Conservation (phyloP, 2,888 invertebrate species). For the Noctua janthina region DNA sequence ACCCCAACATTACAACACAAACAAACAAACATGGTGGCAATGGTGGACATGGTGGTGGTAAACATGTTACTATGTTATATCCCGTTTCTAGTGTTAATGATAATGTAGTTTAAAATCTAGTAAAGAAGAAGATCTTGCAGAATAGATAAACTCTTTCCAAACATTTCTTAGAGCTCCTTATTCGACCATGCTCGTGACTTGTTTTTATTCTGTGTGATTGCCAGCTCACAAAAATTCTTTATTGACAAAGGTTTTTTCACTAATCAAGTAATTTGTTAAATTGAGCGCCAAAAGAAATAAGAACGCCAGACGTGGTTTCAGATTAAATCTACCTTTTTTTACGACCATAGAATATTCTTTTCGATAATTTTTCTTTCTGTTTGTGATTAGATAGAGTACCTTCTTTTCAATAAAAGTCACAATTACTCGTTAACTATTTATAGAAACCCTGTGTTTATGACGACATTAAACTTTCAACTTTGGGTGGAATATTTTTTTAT, state of each 20-base stretch:
- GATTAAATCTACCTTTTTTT: neutral
- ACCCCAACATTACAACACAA: no score
- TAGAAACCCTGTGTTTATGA: neutral
- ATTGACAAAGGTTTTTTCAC: slow-evolving; percentile 2
- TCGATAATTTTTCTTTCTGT: slow-evolving; percentile 3
- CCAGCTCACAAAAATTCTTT: neutral
- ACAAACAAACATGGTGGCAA: no score
- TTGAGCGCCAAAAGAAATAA: slow-evolving; percentile 4
- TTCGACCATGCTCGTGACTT: no score
- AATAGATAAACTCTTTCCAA: no score
- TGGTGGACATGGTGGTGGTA: no score
- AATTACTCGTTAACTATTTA: neutral
- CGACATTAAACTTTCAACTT: neutral
- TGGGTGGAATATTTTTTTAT: neutral
- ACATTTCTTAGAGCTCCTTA: no score
- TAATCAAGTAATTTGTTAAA: slow-evolving; percentile 34
- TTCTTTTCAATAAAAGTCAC: slow-evolving; percentile 1
- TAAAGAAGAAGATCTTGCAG: no score
- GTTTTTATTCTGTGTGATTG: neutral
- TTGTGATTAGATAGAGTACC: neutral
- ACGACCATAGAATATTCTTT: neutral
- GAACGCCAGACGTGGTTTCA: neutral
- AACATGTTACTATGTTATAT: no score
- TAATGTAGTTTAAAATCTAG: no score
- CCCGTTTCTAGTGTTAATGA: no score